Evolutionary conservation across 2,797 vertebrate genomes (phyloP).

Genomic region (Acanthis flammea): DNA sequence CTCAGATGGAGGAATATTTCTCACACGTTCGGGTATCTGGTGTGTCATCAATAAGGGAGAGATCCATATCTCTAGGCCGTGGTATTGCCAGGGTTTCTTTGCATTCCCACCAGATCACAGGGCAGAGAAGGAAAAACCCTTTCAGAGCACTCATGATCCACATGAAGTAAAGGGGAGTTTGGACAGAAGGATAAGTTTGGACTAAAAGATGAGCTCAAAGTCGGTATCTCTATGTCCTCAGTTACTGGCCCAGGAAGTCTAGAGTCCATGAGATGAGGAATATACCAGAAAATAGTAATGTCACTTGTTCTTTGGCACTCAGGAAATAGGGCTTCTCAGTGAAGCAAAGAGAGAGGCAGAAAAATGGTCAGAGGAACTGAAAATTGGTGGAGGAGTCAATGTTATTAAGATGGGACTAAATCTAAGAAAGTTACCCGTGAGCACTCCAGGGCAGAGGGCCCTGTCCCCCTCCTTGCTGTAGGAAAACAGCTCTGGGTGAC

Average conservation of each 20-base stretch:
- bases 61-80: not conserved
- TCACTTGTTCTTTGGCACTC: not conserved
- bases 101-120: not conserved
- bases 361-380: not conserved
- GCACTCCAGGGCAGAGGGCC: not conserved
- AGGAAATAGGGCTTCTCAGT: not conserved
- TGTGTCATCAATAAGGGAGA: not conserved
- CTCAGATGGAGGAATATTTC: not conserved
- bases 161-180: not conserved
- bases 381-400: not conserved
- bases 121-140: not conserved
- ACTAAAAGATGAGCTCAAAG: not conserved
- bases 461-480: not conserved
- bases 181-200: not conserved
- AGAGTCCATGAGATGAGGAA: not conserved
- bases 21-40: not conserved
- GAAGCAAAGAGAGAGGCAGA: not conserved
- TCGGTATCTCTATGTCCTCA: not conserved
- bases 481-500: not conserved
- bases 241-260: not conserved
- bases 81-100: not conserved
- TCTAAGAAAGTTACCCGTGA: not conserved
- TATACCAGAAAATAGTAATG: not conserved
- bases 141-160: not conserved
- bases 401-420: not conserved